A percentile compares a stretch with the other conserved stretches of the same genome.
phyloP scores from a whole-genome alignment of 2,888 invertebrate species.

The Drosophila fulvimacula region DNA sequence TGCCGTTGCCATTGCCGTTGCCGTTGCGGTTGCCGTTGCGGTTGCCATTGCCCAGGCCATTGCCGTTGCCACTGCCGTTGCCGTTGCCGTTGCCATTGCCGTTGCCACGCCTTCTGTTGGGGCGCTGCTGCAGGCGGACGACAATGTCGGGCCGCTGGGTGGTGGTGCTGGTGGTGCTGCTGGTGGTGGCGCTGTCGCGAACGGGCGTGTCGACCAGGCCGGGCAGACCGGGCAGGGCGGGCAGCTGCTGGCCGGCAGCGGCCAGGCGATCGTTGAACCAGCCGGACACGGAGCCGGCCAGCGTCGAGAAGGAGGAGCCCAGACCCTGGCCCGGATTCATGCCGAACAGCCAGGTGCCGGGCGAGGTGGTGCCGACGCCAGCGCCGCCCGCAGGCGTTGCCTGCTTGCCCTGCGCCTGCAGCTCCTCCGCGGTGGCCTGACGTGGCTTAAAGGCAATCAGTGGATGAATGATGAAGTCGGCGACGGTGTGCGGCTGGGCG shows the following conservation, averaged over 20 bases:
- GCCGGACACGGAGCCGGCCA: slow-evolving; percentile 81
- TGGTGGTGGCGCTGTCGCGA: slow-evolving; percentile 47
- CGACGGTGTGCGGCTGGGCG: slow-evolving; percentile 75
- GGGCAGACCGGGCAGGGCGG: slow-evolving; percentile 61
- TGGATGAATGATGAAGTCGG: slow-evolving; percentile 81
- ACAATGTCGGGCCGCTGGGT: slow-evolving; percentile 77
- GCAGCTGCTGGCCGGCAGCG: slow-evolving; percentile 65
- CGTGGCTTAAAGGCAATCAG: slow-evolving; percentile 81
- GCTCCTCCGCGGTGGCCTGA: slow-evolving; percentile 50
- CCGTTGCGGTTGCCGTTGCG: slow-evolving; percentile 34
- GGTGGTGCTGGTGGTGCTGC: slow-evolving; percentile 56
- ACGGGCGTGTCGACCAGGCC: slow-evolving; percentile 76
- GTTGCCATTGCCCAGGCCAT: slow-evolving; percentile 33
- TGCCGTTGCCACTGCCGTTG: slow-evolving; percentile 53
- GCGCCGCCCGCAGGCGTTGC: slow-evolving; percentile 17
- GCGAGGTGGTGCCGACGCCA: slow-evolving; percentile 24
- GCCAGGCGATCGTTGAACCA: slow-evolving; percentile 81
- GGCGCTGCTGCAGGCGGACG: slow-evolving; percentile 74
- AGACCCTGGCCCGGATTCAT: slow-evolving; percentile 79
- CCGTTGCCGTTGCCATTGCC: slow-evolving; percentile 34
- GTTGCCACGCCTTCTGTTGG: slow-evolving; percentile 61
- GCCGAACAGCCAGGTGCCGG: slow-evolving; percentile 70
- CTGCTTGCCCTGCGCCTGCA: slow-evolving; percentile 67
- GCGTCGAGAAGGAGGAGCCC: slow-evolving; percentile 71
- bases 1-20: slow-evolving; percentile 50